phyloP scores from a whole-genome alignment of 2,888 invertebrate genomes.

The Alsophila aescularia region DNA sequence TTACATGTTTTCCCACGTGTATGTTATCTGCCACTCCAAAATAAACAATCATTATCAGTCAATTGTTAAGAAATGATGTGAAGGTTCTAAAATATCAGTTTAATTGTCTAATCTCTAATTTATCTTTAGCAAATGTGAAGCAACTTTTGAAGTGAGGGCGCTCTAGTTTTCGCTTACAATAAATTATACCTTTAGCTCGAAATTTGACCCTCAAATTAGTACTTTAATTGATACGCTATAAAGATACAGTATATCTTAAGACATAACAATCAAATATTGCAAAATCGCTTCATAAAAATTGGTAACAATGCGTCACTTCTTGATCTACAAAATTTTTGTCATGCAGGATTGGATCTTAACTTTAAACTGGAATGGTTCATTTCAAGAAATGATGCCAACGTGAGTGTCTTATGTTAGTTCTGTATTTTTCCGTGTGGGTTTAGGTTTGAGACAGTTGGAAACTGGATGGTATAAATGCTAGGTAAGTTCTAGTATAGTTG shows the following conservation, averaged over 20 bases:
- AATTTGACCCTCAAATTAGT: too few species aligned
- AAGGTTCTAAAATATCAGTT: conserved; percentile 69
- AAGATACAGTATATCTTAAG: too few species aligned
- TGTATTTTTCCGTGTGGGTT: neutral
- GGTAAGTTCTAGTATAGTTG: conserved; percentile 1
- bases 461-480: conserved; percentile 34
- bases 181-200: too few species aligned
- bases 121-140: conserved; percentile 23
- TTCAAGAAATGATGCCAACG: too few species aligned
- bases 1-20: conserved; percentile 29
- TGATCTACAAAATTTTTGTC: too few species aligned
- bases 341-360: too few species aligned
- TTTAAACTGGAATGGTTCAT: too few species aligned
- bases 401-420: neutral
- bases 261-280: too few species aligned
- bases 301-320: too few species aligned
- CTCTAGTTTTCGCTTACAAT: neutral
- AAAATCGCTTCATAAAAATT: too few species aligned
- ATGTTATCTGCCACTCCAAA: conserved; percentile 35
- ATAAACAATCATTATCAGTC: conserved; percentile 54
- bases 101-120: conserved; percentile 62
- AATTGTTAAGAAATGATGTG: conserved; percentile 60
- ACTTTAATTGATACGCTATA: too few species aligned
- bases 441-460: conserved; percentile 4
- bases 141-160: conserved; percentile 1